A percentile compares a stretch with the other conserved stretches of the same genome.
phyloP scores from a whole-genome alignment of 2,888 invertebrate species.

The Mythimna pallens region DNA sequence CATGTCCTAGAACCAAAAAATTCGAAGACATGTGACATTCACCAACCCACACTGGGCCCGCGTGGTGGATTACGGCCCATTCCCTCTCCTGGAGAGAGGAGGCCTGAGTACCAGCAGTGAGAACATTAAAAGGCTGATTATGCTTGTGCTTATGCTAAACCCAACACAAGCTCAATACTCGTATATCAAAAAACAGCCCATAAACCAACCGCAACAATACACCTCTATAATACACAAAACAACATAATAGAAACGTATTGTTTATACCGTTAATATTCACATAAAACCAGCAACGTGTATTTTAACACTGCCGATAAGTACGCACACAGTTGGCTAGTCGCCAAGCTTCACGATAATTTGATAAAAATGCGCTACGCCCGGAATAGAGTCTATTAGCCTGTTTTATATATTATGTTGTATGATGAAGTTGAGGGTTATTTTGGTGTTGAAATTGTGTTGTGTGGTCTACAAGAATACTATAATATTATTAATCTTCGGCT shows the following conservation, averaged over 20 bases:
- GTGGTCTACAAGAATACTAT: slow-evolving; percentile 28
- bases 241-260: slow-evolving; percentile 61
- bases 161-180: background rate
- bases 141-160: no score
- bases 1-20: no score
- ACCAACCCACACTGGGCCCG: no score
- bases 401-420: slow-evolving; percentile 56
- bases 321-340: slow-evolving; percentile 72
- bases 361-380: slow-evolving; percentile 80
- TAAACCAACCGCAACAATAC: slow-evolving; percentile 21
- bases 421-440: slow-evolving; percentile 31
- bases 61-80: no score
- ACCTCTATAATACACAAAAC: slow-evolving; percentile 13
- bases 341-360: slow-evolving; percentile 83
- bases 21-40: no score
- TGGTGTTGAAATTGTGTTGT: slow-evolving; percentile 19
- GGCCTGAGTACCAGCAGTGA: no score
- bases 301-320: slow-evolving; percentile 60
- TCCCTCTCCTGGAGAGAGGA: no score
- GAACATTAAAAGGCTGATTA: no score
- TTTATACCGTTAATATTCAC: slow-evolving; percentile 63
- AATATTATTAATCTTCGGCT: background rate
- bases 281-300: slow-evolving; percentile 55
- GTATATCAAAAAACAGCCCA: slow-evolving; percentile 6
- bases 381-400: slow-evolving; percentile 69